These are phyloP conservation scores for Myodes glareolus DNA, from an alignment of 2,113 vertebrate genomes.

Conservation along the genomic window DNA sequence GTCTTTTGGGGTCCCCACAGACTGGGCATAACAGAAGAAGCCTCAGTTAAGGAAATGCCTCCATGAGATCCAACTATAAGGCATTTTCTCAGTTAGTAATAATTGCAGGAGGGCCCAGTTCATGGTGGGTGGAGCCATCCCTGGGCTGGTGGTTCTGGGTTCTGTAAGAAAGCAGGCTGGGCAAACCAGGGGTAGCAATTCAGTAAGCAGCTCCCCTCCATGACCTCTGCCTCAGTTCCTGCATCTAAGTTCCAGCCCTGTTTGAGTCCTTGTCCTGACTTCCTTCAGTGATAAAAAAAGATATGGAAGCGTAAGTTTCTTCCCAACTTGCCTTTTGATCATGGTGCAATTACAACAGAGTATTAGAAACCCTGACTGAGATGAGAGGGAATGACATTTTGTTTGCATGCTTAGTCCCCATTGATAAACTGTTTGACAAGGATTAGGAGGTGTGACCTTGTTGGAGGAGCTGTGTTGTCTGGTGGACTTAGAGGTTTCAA, in stretches of 20 bases:
- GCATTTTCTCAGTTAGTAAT: not conserved
- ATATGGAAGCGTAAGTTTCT: not conserved
- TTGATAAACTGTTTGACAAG: not conserved
- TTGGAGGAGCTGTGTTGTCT: too few relatives aligned
- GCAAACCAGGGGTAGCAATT: not conserved
- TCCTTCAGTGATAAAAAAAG: not conserved
- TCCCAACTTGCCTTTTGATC: not conserved
- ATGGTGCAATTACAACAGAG: not conserved
- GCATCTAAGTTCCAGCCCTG: not conserved
- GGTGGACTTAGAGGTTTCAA: not conserved
- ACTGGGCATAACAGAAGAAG: not conserved
- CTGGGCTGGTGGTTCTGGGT: not conserved
- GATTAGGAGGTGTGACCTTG: not conserved
- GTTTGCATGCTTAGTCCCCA: not conserved
- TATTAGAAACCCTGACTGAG: not conserved
- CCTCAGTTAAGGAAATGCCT: not conserved
- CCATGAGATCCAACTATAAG: not conserved
- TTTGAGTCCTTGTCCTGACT: not conserved
- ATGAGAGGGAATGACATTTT: not conserved
- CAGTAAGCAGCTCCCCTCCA: not conserved
- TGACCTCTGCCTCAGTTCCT: not conserved
- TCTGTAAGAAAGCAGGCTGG: not conserved
- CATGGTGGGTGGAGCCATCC: not conserved
- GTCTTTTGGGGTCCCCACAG: too few relatives aligned
- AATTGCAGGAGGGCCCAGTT: not conserved